phyloP scores from a whole-genome alignment of 2,113 vertebrate species.

The Pogonocichla stellata region DNA sequence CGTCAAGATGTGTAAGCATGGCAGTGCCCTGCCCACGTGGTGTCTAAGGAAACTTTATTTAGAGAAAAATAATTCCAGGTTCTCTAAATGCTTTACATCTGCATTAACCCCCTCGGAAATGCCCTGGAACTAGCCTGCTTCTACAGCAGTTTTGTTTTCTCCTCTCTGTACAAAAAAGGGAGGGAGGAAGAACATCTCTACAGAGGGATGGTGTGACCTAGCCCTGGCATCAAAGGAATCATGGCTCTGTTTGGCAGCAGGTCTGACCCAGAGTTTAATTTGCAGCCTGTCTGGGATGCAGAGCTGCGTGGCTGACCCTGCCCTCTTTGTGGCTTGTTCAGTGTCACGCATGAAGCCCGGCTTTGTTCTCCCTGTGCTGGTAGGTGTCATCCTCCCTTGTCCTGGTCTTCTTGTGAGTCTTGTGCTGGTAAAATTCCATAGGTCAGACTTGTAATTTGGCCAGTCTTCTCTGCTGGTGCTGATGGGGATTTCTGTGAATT shows the following conservation, averaged over 20 bases:
- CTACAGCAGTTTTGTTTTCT: background rate
- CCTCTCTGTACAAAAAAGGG: background rate
- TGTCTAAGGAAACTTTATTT: background rate
- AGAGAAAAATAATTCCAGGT: background rate
- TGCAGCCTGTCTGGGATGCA: background rate
- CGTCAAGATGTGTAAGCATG: background rate
- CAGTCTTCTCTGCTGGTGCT: background rate
- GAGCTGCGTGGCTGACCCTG: background rate
- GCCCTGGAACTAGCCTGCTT: background rate
- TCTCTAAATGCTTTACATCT: background rate
- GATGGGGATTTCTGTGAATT: background rate
- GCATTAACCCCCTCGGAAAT: accelerated
- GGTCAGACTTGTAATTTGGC: background rate
- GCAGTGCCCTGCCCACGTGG: background rate
- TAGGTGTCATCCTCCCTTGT: background rate
- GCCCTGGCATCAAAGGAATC: background rate
- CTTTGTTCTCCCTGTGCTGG: background rate
- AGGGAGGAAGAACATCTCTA: background rate
- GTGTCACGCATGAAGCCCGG: accelerated
- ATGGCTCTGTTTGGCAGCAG: background rate
- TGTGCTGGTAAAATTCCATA: background rate
- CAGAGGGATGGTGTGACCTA: background rate
- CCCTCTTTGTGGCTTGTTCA: accelerated
- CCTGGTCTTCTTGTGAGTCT: background rate
- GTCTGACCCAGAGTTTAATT: background rate